phyloP scores from a whole-genome alignment of 30 jellyfish, hydroid and myxozoan species.

The Chironex yamaguchii region DNA sequence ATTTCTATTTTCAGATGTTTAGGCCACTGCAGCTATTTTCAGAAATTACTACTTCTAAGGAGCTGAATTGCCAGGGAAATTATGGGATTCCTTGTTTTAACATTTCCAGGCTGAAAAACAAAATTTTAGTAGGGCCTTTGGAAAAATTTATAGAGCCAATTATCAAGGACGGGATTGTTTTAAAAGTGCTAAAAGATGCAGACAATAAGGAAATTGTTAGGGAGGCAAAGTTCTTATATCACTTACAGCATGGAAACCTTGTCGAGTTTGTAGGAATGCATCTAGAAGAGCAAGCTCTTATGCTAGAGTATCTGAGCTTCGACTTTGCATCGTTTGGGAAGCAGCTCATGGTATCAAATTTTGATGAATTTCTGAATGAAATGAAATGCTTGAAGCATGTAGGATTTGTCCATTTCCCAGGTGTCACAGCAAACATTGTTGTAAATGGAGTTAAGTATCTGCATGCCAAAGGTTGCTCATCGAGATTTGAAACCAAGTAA shows the following conservation, averaged over 20 bases:
- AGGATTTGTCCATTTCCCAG: constrained; percentile 28
- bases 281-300: not conserved
- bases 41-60: no score
- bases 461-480: not conserved
- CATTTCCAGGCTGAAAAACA: no score
- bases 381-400: not conserved
- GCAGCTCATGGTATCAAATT: not conserved
- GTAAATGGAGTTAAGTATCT: not conserved
- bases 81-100: no score
- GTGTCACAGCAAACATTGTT: constrained; percentile 9
- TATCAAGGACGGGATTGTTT: no score
- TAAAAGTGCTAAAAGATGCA: no score
- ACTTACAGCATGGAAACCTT: not conserved
- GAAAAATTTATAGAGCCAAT: no score
- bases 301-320: not conserved
- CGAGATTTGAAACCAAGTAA: constrained; percentile 15
- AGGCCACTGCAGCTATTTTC: no score
- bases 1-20: no score
- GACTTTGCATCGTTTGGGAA: not conserved
- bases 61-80: no score
- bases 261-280: not conserved
- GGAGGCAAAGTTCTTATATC: not conserved
- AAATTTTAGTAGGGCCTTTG: no score
- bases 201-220: no score
- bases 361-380: constrained; percentile 14